Conservation (phyloP, 1,140 invertebrate genomes). For the Euwallacea similis region DNA sequence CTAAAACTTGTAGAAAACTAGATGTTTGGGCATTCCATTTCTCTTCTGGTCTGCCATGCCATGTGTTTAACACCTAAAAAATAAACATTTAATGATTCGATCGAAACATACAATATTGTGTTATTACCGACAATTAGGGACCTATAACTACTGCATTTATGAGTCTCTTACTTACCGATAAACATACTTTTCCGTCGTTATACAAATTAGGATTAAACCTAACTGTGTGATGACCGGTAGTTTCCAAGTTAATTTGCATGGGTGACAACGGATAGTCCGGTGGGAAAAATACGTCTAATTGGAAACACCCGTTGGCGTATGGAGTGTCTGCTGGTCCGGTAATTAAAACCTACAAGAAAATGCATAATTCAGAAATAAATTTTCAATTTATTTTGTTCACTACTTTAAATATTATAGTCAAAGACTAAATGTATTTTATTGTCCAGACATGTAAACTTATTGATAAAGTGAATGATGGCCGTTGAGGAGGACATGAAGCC, state of each 20-base stretch:
- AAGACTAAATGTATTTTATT: too few relatives aligned
- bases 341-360: constrained; percentile 52
- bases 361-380: too few relatives aligned
- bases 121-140: background rate
- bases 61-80: constrained; percentile 79
- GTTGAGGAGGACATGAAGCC: too few relatives aligned
- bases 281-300: constrained; percentile 91
- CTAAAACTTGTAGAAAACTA: constrained; percentile 93
- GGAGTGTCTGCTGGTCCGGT: constrained; percentile 88
- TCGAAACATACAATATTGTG: background rate
- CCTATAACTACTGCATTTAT: too few relatives aligned
- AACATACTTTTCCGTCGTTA: constrained; percentile 95
- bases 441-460: too few relatives aligned
- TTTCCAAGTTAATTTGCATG: constrained; percentile 90
- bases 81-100: background rate
- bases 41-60: constrained; percentile 96
- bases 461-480: too few relatives aligned
- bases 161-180: constrained; percentile 63
- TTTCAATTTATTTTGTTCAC: too few relatives aligned
- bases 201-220: constrained; percentile 98
- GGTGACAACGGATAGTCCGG: constrained; percentile 81
- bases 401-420: too few relatives aligned
- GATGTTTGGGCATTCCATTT: constrained; percentile 98
- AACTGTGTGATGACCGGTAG: constrained; percentile 89
- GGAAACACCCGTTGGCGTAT: constrained; percentile 87